Conservation (phyloP, 2,888 invertebrate species). For the Heliconius sara region DNA sequence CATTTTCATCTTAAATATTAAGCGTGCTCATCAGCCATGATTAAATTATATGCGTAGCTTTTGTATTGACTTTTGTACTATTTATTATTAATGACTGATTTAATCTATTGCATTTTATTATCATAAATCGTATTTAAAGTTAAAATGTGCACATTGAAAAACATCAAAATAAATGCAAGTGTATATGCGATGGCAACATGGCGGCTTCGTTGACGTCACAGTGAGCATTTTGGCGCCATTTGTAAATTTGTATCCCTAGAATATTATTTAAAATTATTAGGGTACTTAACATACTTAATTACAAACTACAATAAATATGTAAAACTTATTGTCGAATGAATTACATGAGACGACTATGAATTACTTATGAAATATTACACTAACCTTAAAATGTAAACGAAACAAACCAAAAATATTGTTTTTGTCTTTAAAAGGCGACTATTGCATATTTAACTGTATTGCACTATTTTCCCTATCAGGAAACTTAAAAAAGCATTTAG, state of each 20-base stretch:
- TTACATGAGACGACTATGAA: background rate
- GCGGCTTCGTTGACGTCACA: constrained; percentile 72
- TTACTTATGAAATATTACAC: background rate
- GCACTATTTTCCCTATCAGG: background rate
- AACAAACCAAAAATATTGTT: background rate
- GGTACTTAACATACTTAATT: constrained; percentile 19
- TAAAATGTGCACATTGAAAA: constrained; percentile 11
- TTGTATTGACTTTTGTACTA: background rate
- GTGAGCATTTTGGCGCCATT: constrained; percentile 76
- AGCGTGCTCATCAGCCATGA: background rate
- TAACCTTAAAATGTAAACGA: background rate
- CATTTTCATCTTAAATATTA: background rate
- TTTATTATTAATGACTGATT: background rate
- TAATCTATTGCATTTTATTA: background rate
- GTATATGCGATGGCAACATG: constrained; percentile 50
- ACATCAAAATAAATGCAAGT: constrained; percentile 35
- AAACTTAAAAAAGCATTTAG: background rate
- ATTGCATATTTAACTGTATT: background rate
- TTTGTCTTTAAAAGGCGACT: background rate
- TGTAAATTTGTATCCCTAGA: constrained; percentile 67
- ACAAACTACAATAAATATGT: constrained; percentile 19
- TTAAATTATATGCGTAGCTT: background rate
- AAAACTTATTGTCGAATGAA: background rate
- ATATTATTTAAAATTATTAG: constrained; percentile 62
- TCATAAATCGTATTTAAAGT: background rate